A percentile compares a stretch with the other conserved stretches of the same genome.
Evolutionary conservation across 53 echinoderm and acorn worm genomes (phyloP).

Genomic region (Hippasteria phrygiana): DNA sequence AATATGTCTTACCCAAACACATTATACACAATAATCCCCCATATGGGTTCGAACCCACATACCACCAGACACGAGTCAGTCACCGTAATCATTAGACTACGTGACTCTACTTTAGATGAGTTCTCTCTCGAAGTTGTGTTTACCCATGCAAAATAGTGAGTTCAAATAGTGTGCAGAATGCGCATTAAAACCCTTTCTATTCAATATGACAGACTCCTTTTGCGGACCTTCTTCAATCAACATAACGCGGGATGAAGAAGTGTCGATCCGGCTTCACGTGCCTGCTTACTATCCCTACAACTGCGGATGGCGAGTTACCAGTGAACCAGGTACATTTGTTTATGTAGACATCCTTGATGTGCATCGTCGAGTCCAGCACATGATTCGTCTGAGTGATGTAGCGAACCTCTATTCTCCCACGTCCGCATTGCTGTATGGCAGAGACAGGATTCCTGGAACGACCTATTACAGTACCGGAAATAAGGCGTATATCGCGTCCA

Average conservation of each 20-base stretch:
- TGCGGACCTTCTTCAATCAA: neutral
- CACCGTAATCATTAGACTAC: no score
- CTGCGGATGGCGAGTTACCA: neutral
- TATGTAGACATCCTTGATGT: neutral
- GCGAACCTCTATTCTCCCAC: neutral
- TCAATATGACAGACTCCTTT: neutral
- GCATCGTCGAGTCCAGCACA: neutral
- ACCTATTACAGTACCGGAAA: neutral
- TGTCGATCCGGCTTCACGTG: neutral
- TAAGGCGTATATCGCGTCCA: neutral
- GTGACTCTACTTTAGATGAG: no score
- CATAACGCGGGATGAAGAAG: neutral
- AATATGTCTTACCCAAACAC: no score
- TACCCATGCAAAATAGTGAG: no score
- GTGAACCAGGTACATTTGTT: neutral
- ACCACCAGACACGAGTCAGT: no score
- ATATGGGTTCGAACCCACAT: no score
- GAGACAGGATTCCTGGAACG: neutral
- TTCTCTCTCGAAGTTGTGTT: no score
- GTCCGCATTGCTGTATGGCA: neutral
- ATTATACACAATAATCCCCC: no score
- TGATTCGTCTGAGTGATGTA: neutral
- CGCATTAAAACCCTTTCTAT: no score
- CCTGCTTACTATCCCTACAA: neutral
- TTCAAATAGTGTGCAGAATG: no score